Percentiles rank a stretch among this genome's conserved stretches.
Conservation (phyloP, 2,888 invertebrate species). For the Synanthedon tipuliformis region DNA sequence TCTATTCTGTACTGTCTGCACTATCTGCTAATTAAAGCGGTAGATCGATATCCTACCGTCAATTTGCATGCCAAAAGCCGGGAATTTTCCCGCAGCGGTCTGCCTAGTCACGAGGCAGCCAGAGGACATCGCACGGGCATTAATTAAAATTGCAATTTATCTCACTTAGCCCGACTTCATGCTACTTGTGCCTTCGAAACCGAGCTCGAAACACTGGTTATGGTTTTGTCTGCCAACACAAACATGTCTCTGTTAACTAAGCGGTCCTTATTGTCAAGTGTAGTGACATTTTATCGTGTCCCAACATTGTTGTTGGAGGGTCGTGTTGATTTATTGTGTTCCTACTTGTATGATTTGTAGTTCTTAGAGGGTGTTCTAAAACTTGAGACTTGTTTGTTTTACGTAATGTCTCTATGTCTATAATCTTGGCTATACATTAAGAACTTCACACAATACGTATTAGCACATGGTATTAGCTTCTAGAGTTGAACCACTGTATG, state of each 20-base stretch:
- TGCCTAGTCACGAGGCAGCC: constrained; percentile 14
- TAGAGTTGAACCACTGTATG: no score
- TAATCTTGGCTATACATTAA: no score
- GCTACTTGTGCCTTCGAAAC: constrained; percentile 8
- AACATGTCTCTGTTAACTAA: constrained; percentile 7
- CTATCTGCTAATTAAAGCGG: constrained; percentile 13
- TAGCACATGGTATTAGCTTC: no score
- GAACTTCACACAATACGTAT: no score
- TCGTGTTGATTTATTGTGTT: background rate
- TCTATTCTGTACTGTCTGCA: no score
- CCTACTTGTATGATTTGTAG: background rate
- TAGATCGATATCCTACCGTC: constrained; percentile 18
- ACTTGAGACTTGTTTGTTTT: background rate
- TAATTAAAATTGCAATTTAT: constrained; percentile 43
- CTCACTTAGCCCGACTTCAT: constrained; percentile 26
- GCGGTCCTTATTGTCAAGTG: background rate
- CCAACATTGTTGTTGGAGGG: background rate
- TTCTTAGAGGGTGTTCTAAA: background rate
- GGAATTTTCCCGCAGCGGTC: constrained; percentile 20
- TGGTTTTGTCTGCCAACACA: constrained; percentile 8
- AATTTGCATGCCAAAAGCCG: constrained; percentile 29
- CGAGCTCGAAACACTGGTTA: constrained; percentile 5
- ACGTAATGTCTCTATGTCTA: background rate
- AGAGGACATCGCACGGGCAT: constrained; percentile 16
- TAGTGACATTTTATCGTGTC: background rate